Base-by-base conservation (phyloP, 1,140 invertebrate species). In the Chironomus tepperi region DNA sequence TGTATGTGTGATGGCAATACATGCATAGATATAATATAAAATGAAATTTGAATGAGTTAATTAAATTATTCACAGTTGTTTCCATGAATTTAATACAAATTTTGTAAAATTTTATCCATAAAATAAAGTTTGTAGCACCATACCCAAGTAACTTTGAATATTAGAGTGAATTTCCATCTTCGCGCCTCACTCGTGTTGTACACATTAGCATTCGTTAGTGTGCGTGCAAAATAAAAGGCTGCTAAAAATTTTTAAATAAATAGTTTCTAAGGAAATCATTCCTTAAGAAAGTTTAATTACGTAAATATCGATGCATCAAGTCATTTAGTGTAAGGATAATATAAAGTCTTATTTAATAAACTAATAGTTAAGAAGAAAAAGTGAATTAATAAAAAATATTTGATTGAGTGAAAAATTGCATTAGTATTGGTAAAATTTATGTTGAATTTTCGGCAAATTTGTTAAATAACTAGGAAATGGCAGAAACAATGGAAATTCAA, bases 311-410 rank as follows among this genome's bases (percentile, higher is more conserved):
- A 15, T 57, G n/a, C 47, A 57, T 57, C 47, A 15, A n/a, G n/a
- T 57, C 47, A 34, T 34, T 5, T 34, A 34, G 24, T 34, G 1
- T 34, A 34, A 57, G 3, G 15, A n/a, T 15, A 57, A 57, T 57
- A n/a, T 15, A 57, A 57, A 57, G 47, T 57, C 10, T 15, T 57
- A 34, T 34, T 34, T 34, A 34, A 34, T 34, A 57, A 15, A 12
- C 47, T 12, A 0, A 5, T 57, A 57, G n/a, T n/a, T 15, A 0
- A 15, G 5, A 57, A 57, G 12, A 9, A 57, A 47, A 34, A 16
- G 3, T 73, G 76, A 65, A 76, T 75, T 24, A 75, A 15, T 43
- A 74, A 42, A 43, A 34, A 12, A 24, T 74, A 10, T 74, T 76
- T 65, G 10, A 76, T 73, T 73, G 8, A 34, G 24, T 34, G 24